Conservation (phyloP, 2,888 invertebrate genomes). For the Gari tellinella region DNA sequence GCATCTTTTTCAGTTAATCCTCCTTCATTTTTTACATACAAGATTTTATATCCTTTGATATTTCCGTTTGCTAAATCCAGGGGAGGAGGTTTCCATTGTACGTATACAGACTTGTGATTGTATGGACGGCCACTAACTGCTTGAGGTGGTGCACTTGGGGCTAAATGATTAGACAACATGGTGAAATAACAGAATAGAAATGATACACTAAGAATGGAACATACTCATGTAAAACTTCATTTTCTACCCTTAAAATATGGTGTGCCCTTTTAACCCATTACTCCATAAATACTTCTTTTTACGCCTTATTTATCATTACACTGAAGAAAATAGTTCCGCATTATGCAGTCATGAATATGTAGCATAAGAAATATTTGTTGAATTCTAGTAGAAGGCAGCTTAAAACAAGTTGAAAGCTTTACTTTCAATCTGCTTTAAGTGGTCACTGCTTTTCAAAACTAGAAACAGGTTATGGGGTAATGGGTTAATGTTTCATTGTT, state of each 20-base stretch:
- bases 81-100: conserved; percentile 97
- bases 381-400: too few relatives aligned
- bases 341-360: too few relatives aligned
- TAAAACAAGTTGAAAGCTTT: too few relatives aligned
- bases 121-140: conserved; percentile 95
- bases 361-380: too few relatives aligned
- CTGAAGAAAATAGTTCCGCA: too few relatives aligned
- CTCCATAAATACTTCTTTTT: too few relatives aligned
- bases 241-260: background rate
- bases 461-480: too few relatives aligned
- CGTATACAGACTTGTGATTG: conserved; percentile 92
- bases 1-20: conserved; percentile 87
- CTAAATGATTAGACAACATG: conserved; percentile 85
- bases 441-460: too few relatives aligned
- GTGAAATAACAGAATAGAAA: conserved; percentile 71
- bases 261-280: too few relatives aligned
- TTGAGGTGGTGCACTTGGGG: conserved; percentile 98
- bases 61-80: conserved; percentile 94
- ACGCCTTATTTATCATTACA: too few relatives aligned
- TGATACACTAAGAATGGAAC: conserved; percentile 16
- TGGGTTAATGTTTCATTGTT: too few relatives aligned
- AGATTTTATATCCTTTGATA: conserved; percentile 80
- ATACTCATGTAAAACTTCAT: background rate
- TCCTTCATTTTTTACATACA: conserved; percentile 84
- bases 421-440: too few relatives aligned